Evolutionary conservation across 2,888 invertebrate species (phyloP).

Genomic region (Stenodema calcarata): DNA sequence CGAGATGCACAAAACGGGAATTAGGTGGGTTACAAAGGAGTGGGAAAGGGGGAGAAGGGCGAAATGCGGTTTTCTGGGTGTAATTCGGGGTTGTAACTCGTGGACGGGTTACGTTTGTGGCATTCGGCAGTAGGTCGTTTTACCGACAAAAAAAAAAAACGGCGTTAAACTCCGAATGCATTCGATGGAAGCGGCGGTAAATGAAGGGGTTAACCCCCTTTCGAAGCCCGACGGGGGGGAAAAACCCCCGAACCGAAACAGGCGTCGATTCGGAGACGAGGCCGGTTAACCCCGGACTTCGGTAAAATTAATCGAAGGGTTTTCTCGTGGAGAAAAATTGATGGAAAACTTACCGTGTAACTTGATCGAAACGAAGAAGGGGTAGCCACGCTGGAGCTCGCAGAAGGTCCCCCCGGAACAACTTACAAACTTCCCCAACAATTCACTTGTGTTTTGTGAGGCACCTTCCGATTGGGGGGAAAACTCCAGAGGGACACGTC

Average conservation of each 20-base stretch:
- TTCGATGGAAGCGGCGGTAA: slow-evolving; percentile 12
- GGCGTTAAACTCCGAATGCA: too few relatives aligned
- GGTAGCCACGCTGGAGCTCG: slow-evolving; percentile 55
- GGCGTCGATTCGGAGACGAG: background rate
- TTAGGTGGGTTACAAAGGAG: background rate
- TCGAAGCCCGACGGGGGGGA: background rate
- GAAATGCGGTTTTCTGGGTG: background rate
- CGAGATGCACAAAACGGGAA: background rate
- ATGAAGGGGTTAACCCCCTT: slow-evolving; percentile 23
- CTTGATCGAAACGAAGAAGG: slow-evolving; percentile 56
- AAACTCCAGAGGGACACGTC: background rate
- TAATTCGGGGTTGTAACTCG: background rate
- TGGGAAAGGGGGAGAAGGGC: background rate
- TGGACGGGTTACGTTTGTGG: background rate
- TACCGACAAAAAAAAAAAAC: slow-evolving; percentile 20
- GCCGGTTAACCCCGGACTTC: background rate
- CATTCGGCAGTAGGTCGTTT: slow-evolving; percentile 16
- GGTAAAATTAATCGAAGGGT: background rate
- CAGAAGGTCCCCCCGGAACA: slow-evolving; percentile 36
- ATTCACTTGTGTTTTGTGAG: slow-evolving; percentile 1
- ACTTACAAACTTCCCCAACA: slow-evolving; percentile 36
- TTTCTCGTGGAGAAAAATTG: background rate
- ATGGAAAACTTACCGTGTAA: slow-evolving; percentile 51
- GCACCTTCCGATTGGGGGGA: background rate
- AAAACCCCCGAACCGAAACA: background rate